Percentiles rank a stretch among this genome's conserved stretches.
These are phyloP conservation scores for Ctenosaura bakeri DNA, from an alignment of 2,797 vertebrate genomes.

Conservation along the genomic window DNA sequence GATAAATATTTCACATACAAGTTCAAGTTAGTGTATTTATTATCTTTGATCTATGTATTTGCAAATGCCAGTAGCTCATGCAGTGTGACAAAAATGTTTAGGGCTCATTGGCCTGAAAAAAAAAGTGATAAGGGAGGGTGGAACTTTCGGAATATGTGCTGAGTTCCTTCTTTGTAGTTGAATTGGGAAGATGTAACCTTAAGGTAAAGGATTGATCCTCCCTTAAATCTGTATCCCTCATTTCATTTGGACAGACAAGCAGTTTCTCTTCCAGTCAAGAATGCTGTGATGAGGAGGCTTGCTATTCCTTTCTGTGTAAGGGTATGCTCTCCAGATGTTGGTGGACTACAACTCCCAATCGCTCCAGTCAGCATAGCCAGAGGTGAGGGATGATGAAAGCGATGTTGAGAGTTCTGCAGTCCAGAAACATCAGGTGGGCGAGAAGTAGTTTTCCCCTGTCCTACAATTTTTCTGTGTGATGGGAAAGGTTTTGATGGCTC, in stretches of 20 bases:
- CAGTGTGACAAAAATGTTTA: slow-evolving; percentile 26
- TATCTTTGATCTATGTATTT: neutral
- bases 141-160: slow-evolving; percentile 13
- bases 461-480: neutral
- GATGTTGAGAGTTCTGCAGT: too few relatives aligned
- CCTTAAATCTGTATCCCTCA: neutral
- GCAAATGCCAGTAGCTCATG: slow-evolving; percentile 43
- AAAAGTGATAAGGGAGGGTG: neutral
- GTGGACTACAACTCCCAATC: too few relatives aligned
- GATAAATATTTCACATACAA: neutral
- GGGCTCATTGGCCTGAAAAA: slow-evolving; percentile 27
- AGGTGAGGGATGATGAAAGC: too few relatives aligned
- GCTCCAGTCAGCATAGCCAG: too few relatives aligned
- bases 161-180: slow-evolving; percentile 39
- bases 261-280: neutral
- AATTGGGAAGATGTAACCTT: slow-evolving; percentile 18
- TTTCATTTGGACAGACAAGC: neutral
- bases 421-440: too few relatives aligned
- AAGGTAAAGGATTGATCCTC: too few relatives aligned
- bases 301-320: neutral
- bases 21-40: neutral
- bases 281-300: neutral
- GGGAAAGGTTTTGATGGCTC: neutral
- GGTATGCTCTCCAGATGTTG: too few relatives aligned
- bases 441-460: too few relatives aligned